A percentile compares a stretch with the other conserved stretches of the same genome.
These are phyloP conservation scores for Spisula solida DNA, from an alignment of 2,888 invertebrate genomes.

Conservation along the genomic window DNA sequence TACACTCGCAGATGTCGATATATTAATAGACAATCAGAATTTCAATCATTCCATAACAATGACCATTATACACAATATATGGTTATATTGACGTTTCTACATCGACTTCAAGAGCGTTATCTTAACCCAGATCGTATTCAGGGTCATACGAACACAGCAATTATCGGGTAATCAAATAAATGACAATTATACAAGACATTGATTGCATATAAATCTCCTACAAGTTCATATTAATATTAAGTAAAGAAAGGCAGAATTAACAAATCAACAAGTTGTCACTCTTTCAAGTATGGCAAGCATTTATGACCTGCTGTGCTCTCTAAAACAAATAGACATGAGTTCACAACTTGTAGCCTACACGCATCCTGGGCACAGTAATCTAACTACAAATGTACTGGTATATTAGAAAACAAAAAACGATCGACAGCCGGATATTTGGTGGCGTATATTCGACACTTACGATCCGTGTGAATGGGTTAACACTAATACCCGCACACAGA, in stretches of 20 bases:
- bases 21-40: too few relatives aligned
- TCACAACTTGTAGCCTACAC: not conserved
- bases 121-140: not conserved
- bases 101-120: not conserved
- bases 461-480: too few relatives aligned
- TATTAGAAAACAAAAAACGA: too few relatives aligned
- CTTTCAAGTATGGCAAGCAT: not conserved
- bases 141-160: not conserved
- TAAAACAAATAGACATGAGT: not conserved
- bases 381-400: too few relatives aligned
- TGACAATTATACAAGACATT: not conserved
- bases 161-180: not conserved
- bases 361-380: not conserved
- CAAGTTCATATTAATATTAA: constrained; percentile 18
- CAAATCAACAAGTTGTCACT: not conserved
- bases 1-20: too few relatives aligned
- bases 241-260: not conserved
- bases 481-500: too few relatives aligned
- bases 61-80: not conserved
- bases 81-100: not conserved
- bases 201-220: not conserved
- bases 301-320: not conserved
- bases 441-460: too few relatives aligned
- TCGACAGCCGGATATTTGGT: too few relatives aligned
- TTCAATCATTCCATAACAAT: too few relatives aligned